Evolutionary conservation across 1,140 invertebrate genomes (phyloP), one percentile per base, ranked within the genome.

Genomic region (Portunus trituberculatus): DNA sequence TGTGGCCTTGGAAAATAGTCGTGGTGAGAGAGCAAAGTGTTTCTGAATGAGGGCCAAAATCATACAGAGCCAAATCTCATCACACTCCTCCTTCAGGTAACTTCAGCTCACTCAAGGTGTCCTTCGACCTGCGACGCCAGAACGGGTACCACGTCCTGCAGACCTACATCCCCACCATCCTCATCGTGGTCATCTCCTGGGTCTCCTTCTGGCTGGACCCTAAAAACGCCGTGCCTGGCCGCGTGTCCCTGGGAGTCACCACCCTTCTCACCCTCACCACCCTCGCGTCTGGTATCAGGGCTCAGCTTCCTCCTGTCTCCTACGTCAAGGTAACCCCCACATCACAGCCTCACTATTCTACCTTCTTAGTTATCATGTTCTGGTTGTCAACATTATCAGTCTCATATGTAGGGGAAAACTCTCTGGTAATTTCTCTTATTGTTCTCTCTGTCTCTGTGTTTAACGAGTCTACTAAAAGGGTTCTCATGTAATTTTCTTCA

Each of bases 201-300:
- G 98, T 99, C 25, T 98, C 98, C 0, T 99, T 99, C 96, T 99
- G 98, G 98, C 97, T 99, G 88, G 98, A 99, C 96, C 98, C 98
- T 32, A 39, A n/a, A n/a, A 98, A 99, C 96, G 98, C 98, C 25
- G 98, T 98, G 20, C 98, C 98, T 8, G 98, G 98, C 16, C 96
- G 97, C 59, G 97, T 97, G 16, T 96, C 96, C 29, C 88, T 97
- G 29, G 97, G 97, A 14, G 96, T 97, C 8, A 97, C 97, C 29
- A 97, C 97, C n/a, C 96, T 97, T 2, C 96, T 97, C 20, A 97
- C 96, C 67, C 96, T 97, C 92, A 96, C 96, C 0, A 97, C 97
- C 20, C 95, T 96, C 8, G 97, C 96, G 28, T 96, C 96, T 4
- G 97, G 97, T 4, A 96, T 97, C 39, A 84, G 97, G 16, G 96